Base-by-base conservation (phyloP, 1,140 invertebrate species). In the Bacillus rossius region DNA sequence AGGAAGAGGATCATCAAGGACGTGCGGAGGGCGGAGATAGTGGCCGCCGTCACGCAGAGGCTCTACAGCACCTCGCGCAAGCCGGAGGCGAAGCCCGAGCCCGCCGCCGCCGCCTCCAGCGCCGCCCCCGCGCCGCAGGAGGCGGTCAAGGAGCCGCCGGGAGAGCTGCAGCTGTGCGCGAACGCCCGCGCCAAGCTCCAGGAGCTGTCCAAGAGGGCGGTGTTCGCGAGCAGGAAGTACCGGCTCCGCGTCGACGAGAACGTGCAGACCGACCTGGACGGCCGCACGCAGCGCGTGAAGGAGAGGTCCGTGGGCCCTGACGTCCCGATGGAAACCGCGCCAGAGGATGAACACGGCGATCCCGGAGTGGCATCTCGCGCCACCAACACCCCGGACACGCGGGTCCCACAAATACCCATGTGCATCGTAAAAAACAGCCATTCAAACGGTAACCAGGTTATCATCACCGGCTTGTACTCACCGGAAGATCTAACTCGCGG, bases 21-120 rank as follows among this genome's bases (percentile, higher is more conserved):
- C 17, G 56, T 38, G 14, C 69, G 81, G 57, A 71, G 84, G 64
- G 79, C 83, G 4, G 81, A 85, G 69, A 85, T 86, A 42, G 82
- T 87, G 14, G 83, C 84, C 10, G 83, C 83, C 0, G 85, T 87
- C 1, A 87, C 85, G 0, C 79, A 83, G 64, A 74, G 85, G 59
- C 69, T 86, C n/a, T 87, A 86, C 66, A 75, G 79, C 0, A 80
- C 78, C 60, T 73, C 79, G 25, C 85, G 83, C 66, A 79, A 76
- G 48, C 75, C 77, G 55, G 83, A 85, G 56, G 77, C 77, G 26
- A 70, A 65, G 17, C 73, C 72, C 14, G 70, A 73, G 49, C 68
- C 70, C 8, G 55, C 4, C 8, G 42, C 29, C 8, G 49, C 13
- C 4, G 38, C 34, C 40, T 14, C 16, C 8, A 29, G n/a, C 8